Base-by-base conservation (phyloP, 2,797 vertebrate species). In the Thamnophis elegans region DNA sequence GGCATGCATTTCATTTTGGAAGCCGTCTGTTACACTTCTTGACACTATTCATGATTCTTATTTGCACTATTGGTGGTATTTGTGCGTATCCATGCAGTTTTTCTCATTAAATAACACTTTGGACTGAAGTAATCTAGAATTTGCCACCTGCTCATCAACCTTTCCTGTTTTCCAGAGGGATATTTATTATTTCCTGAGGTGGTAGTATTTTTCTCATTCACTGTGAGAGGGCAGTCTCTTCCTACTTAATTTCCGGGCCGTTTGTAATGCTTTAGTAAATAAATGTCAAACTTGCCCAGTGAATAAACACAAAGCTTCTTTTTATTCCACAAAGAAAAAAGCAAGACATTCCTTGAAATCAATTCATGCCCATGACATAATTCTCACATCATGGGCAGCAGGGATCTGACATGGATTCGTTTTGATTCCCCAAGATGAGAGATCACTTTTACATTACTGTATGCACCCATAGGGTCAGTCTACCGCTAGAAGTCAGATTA, bases 101-200 rank as follows among this genome's bases (percentile, higher is more conserved):
- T 82, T 82, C 87, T 54, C 92, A 14, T 62, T 92, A 93, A 28
- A 22, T 26, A 92, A 89, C 1, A 0, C 1, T 1, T 32, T 91
- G 92, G 90, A 93, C 25, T 16, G 42, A 90, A 36, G 25, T 91
- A 87, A 86, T 65, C 36, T 0, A 7, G 78, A 90, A 93, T 91
- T 91, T 88, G 62, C 89, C 32, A 62, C 92, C 88, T 94, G 65
- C n/a, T 78, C 47, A 91, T 92, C 59, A 92, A 14, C 7, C 51
- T 87, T 59, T 91, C 73, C 92, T 65, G 91, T 95, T 92, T 53
- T 87, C 55, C 90, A 93, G 26, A 85, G 86, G 68, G n/a, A 0
- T 89, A 51, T 89, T 92, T 89, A 90, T 65, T 56, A 12, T 91
- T 88, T 91, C 91, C 59, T n/a, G 89, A 92, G 55, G 60, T n/a